phyloP scores from a whole-genome alignment of 2,888 invertebrate species.

The Tinea pellionella region DNA sequence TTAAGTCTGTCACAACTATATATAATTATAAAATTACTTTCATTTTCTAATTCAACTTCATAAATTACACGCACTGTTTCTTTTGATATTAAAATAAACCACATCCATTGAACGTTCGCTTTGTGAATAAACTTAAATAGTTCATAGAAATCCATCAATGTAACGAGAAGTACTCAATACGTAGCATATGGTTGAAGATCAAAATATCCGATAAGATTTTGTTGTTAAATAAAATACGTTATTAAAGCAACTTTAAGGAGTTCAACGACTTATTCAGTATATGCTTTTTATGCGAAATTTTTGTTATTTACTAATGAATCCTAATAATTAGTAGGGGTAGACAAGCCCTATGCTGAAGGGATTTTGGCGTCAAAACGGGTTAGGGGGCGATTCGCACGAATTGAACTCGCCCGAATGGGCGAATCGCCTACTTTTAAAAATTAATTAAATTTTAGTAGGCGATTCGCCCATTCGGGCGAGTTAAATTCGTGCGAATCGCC shows the following conservation, averaged over 20 bases:
- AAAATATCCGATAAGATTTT: neutral
- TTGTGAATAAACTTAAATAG: neutral
- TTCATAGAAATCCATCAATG: neutral
- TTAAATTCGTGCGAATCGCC: no score
- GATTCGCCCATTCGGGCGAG: no score
- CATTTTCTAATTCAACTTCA: neutral
- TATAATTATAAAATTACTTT: neutral
- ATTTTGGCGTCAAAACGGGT: no score
- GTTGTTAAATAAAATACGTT: neutral
- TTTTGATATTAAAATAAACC: neutral
- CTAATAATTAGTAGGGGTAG: no score
- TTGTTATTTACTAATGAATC: no score
- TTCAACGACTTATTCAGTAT: neutral
- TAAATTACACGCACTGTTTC: conserved; percentile 2
- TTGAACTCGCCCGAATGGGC: no score
- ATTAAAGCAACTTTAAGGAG: neutral
- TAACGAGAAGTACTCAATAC: neutral
- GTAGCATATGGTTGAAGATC: neutral
- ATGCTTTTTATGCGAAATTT: no score
- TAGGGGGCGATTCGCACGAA: no score
- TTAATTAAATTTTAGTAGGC: no score
- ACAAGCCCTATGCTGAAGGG: no score
- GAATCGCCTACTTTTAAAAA: no score
- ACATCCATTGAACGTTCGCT: neutral
- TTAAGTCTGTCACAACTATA: neutral